A percentile compares a stretch with the other conserved stretches of the same genome.
Evolutionary conservation across 2,888 invertebrate genomes (phyloP).

Genomic region (Caenorhabditis becei): DNA sequence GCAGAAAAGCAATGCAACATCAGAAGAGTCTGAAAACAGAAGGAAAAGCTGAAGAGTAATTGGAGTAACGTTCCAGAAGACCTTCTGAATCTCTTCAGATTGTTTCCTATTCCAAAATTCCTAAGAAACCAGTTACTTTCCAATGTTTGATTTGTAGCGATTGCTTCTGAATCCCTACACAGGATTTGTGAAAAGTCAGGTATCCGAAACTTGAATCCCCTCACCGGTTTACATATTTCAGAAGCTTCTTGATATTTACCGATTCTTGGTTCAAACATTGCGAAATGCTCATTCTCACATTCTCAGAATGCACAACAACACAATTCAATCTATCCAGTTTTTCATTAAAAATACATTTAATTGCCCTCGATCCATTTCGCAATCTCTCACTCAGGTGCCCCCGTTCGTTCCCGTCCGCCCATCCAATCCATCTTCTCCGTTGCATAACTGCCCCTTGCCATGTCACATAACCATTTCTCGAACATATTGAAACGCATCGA

Average conservation of each 20-base stretch:
- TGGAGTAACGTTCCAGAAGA: not conserved
- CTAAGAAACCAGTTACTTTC: too few relatives aligned
- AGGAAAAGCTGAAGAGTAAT: not conserved
- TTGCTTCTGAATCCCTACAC: too few relatives aligned
- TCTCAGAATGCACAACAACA: too few relatives aligned
- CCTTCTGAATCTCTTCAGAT: too few relatives aligned
- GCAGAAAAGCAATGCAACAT: not conserved
- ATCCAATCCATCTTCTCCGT: conserved; percentile 45
- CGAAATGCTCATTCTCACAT: too few relatives aligned
- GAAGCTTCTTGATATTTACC: too few relatives aligned
- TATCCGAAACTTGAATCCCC: too few relatives aligned
- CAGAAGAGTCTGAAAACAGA: not conserved
- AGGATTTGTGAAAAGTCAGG: too few relatives aligned
- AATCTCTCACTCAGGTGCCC: conserved; percentile 36
- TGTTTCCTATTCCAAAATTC: too few relatives aligned
- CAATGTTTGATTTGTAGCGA: too few relatives aligned
- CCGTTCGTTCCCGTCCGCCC: not conserved
- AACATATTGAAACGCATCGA: conserved; percentile 61
- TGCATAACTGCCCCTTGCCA: conserved; percentile 19
- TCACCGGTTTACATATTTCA: too few relatives aligned
- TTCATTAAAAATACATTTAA: conserved; percentile 23
- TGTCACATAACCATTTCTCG: conserved; percentile 61
- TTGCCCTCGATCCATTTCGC: conserved; percentile 13
- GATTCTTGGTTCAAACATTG: too few relatives aligned
- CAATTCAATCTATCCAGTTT: not conserved